Percentiles rank a stretch among this genome's conserved stretches.
These are phyloP conservation scores for Brienomyrus brachyistius DNA, from an alignment of 2,113 vertebrate species.

Conservation along the genomic window DNA sequence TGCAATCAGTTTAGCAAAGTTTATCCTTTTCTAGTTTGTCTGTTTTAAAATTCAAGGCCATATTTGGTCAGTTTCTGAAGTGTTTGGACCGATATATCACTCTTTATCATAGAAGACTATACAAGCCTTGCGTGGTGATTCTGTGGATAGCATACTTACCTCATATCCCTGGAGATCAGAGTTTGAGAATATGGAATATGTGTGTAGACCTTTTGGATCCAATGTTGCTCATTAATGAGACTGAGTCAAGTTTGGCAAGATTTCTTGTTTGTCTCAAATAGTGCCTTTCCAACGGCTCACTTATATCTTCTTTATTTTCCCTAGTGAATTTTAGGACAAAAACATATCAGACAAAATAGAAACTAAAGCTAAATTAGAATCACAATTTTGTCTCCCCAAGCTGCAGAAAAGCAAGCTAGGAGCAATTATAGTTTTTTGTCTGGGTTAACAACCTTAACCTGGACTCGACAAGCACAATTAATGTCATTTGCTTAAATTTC, in stretches of 20 bases:
- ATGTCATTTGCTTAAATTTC: neutral
- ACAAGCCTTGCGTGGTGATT: neutral
- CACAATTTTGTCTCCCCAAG: neutral
- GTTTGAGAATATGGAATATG: neutral
- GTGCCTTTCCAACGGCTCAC: neutral
- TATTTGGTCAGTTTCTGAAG: neutral
- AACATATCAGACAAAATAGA: neutral
- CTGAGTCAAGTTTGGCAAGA: neutral
- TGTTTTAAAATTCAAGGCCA: neutral
- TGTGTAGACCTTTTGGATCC: neutral
- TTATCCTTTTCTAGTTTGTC: neutral
- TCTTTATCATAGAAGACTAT: neutral
- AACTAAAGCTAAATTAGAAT: neutral
- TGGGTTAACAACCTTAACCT: neutral
- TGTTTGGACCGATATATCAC: neutral
- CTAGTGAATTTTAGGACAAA: neutral
- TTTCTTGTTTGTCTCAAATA: neutral
- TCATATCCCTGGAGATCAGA: neutral
- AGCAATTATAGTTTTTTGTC: neutral
- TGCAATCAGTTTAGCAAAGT: neutral
- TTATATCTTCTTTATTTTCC: neutral
- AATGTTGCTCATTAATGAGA: neutral
- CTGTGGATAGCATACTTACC: neutral
- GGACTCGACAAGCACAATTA: neutral
- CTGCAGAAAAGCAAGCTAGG: neutral